A percentile compares a stretch with the other conserved stretches of the same genome.
These are phyloP conservation scores for Leptopilina syphax DNA, from an alignment of 2,888 invertebrate genomes.

Conservation along the genomic window DNA sequence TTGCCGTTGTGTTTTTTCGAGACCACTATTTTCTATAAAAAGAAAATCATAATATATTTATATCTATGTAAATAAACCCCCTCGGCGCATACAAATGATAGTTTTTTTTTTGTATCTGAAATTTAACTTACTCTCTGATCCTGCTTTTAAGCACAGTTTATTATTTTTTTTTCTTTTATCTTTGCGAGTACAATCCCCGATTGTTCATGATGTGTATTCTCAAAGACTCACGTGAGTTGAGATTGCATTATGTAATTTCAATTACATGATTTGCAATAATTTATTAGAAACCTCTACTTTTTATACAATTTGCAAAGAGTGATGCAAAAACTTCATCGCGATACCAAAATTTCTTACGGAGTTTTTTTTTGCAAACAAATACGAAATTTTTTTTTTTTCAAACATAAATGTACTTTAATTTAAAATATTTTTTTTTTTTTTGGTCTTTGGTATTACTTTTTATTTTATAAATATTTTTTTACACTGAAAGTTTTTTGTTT, in stretches of 20 bases:
- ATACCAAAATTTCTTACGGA: conserved; percentile 47
- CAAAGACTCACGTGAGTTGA: conserved; percentile 60
- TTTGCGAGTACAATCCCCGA: conserved; percentile 35
- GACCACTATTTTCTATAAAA: conserved; percentile 34
- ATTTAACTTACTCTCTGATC: conserved; percentile 40
- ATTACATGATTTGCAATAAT: conserved; percentile 65
- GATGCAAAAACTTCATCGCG: conserved; percentile 49
- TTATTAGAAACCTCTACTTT: conserved; percentile 70
- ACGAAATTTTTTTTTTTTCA: neutral
- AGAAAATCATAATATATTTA: conserved; percentile 34
- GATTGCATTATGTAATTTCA: conserved; percentile 55
- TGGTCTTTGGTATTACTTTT: too few relatives aligned
- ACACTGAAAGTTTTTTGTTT: too few relatives aligned
- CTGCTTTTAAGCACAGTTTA: conserved; percentile 45
- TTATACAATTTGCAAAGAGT: conserved; percentile 60
- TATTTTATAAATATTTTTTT: too few relatives aligned
- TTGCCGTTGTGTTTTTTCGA: conserved; percentile 32
- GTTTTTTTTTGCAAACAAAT: neutral
- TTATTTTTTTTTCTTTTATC: neutral
- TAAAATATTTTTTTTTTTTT: too few relatives aligned
- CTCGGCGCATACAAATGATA: conserved; percentile 54
- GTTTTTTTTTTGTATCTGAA: conserved; percentile 22
- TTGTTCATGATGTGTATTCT: conserved; percentile 45
- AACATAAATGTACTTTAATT: neutral
- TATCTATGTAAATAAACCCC: conserved; percentile 25